Base-by-base conservation (phyloP, 2,113 vertebrate species). In the Murina feae region DNA sequence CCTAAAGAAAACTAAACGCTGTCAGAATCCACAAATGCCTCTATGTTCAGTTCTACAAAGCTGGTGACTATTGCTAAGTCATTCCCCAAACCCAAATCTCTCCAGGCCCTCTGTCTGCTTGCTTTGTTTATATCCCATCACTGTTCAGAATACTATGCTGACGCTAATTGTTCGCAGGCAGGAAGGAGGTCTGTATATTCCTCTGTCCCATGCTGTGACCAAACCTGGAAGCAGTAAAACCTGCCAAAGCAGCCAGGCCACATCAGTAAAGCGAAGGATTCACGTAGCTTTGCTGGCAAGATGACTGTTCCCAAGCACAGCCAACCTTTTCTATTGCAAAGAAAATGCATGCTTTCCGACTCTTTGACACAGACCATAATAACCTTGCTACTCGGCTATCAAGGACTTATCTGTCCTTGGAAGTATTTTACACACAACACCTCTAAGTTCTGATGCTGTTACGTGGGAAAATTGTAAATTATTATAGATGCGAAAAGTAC, bases 221-320 rank as follows among this genome's bases (percentile, higher is more conserved):
- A 95, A 98, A 97, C 94, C 94, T 96, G 94, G 89, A 71, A 96
- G 83, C 79, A 90, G 75, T 74, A 96, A 92, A 92, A 95, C 58
- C 91, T 92, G 93, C 91, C 95, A 96, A 79, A 75, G 78, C 66
- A 11, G 8, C 1, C 1, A 75, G 78, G 65, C 76, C 93, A 86
- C n/a, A 90, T 81, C 42, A 58, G 87, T 9, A 66, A 97, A 86
- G 86, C 95, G 51, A 89, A 96, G 94, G 37, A 86, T 35, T 91
- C 10, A 0, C 0, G 18, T n/a, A 79, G 91, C n/a, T 94, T 89
- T 92, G 44, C 17, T 3, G 55, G 86, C 60, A 95, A 37, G n/a
- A 71, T 35, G 58, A 95, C 72, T n/a, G 84, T 72, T 66, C 72
- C 63, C 49, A 47, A 86, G 21, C 2, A 30, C 44, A 14, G 39